Conservation (phyloP, 2,113 vertebrate species). For the Butorides virescens region DNA sequence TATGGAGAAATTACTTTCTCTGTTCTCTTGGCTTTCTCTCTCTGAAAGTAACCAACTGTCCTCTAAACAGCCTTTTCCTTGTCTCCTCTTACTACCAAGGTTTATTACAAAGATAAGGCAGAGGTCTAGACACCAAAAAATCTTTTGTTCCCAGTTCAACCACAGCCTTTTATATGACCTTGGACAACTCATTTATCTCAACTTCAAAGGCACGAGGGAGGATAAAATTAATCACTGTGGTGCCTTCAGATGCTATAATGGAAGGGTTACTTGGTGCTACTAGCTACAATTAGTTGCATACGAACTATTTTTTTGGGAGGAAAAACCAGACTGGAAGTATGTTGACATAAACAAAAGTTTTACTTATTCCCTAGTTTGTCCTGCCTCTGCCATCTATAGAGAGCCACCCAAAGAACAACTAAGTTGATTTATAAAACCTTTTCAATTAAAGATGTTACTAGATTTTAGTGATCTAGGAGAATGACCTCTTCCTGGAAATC, state of each 20-base stretch:
- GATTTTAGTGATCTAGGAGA: neutral
- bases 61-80: neutral
- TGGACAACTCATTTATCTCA: constrained; percentile 13
- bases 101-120: constrained; percentile 38
- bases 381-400: neutral
- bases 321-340: neutral
- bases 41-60: neutral
- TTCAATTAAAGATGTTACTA: neutral
- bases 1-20: neutral
- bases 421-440: neutral
- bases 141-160: constrained; percentile 5
- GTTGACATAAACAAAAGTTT: neutral
- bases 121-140: constrained; percentile 32
- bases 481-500: neutral
- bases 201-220: constrained; percentile 34
- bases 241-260: neutral
- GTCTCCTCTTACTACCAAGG: neutral
- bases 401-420: neutral
- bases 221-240: constrained; percentile 16
- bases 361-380: neutral
- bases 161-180: constrained; percentile 3
- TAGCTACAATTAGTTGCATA: neutral
- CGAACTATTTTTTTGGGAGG: neutral
- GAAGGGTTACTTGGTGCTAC: neutral
- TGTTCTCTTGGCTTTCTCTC: neutral